These are phyloP conservation scores for Brenthis daphne DNA, from an alignment of 2,888 invertebrate species.

Conservation along the genomic window DNA sequence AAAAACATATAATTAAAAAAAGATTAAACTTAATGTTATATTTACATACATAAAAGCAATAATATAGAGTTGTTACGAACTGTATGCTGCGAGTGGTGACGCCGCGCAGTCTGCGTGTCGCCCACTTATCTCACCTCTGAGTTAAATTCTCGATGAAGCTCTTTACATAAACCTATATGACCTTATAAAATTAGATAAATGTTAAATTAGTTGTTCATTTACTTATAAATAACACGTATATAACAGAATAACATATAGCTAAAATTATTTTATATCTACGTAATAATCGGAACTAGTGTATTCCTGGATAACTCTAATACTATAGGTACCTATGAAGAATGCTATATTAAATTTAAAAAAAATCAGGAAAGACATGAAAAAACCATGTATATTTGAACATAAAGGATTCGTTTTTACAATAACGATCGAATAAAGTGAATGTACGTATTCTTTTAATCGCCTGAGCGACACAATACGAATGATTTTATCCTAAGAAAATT, in stretches of 20 bases:
- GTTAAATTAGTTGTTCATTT: neutral
- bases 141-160: conserved; percentile 29
- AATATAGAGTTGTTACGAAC: conserved; percentile 37
- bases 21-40: too few relatives aligned
- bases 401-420: neutral
- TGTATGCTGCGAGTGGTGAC: conserved; percentile 46
- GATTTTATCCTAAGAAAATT: conserved; percentile 32
- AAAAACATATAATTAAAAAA: too few relatives aligned
- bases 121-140: conserved; percentile 47
- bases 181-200: conserved; percentile 16
- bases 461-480: neutral
- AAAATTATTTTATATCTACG: too few relatives aligned
- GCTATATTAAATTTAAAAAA: neutral
- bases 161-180: conserved; percentile 27
- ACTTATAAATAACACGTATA: too few relatives aligned
- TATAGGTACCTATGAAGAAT: too few relatives aligned
- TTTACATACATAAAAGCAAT: neutral
- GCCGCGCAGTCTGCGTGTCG: conserved; percentile 62
- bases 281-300: too few relatives aligned
- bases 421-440: neutral
- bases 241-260: too few relatives aligned
- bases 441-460: conserved; percentile 4
- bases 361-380: too few relatives aligned
- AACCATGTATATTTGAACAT: too few relatives aligned
- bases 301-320: too few relatives aligned